Evolutionary conservation across 30 jellyfish, hydroid and myxozoan species (phyloP), one percentile per base, ranked within the genome.

Genomic region (Aurelia coerulea): DNA sequence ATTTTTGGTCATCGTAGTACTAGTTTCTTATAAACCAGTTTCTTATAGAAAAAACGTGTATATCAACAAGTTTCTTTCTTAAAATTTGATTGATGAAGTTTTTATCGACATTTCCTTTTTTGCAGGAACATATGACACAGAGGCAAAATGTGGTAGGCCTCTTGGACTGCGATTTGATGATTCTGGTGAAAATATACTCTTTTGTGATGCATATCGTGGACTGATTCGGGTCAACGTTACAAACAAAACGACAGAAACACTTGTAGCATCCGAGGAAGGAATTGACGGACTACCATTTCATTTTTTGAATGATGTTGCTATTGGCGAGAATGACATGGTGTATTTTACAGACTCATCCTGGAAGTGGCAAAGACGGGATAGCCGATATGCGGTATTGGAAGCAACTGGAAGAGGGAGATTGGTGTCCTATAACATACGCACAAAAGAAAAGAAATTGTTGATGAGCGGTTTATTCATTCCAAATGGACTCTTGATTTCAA

Each of bases 321-420:
- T 91, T 34, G 89, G 93, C n/a, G 79, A 91, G 39, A 74, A 74
- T 66, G 86, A 67, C 64, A 72, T 73, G 60, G 65, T 85, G 10
- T 91, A 85, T 79, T 91, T 91, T 76, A 91, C 98, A 1, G 98
- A 84, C 82, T 84, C 98, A 39, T 76, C 94, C 64, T 91, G 96
- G 96, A 86, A 82, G 51, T 85, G 98, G 96, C 49, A 54, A 11
- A 68, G 96, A 14, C 69, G 86, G 10, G 76, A 76, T 35, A 74
- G 72, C 74, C 70, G 96, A 41, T 90, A 83, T 65, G 79, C 88
- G 19, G 77, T 90, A 37, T 84, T 90, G 11, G 97, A 90, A 71
- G 97, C 95, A 5, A 94, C 96, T 84, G 97, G 97, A 1, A 86
- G 89, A 49, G 97, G 97, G 64, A 78, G 97, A 14, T 23, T 90